phyloP scores from a whole-genome alignment of 1,140 invertebrate genomes.

The Aphelinus atriplicis region DNA sequence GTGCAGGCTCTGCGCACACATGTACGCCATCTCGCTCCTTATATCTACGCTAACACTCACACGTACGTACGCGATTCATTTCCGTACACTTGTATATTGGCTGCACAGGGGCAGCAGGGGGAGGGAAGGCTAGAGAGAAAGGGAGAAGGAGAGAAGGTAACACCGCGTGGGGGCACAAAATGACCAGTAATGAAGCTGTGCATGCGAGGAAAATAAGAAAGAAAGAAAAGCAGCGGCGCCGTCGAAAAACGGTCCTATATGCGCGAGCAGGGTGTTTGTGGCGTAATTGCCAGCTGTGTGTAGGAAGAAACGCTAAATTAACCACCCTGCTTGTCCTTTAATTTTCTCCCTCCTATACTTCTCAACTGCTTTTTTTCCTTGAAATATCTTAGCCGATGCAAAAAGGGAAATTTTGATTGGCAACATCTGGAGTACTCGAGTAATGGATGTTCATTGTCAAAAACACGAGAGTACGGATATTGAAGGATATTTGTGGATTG shows the following conservation, averaged over 20 bases:
- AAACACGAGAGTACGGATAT: too few relatives aligned
- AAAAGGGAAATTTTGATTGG: too few relatives aligned
- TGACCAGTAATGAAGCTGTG: slow-evolving; percentile 31
- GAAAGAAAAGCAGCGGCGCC: not conserved
- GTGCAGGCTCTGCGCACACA: too few relatives aligned
- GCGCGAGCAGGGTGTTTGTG: not conserved
- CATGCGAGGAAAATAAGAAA: slow-evolving; percentile 26
- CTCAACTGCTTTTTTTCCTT: not conserved
- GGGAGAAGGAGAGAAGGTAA: not conserved
- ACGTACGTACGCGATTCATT: too few relatives aligned
- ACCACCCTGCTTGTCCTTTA: not conserved
- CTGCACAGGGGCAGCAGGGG: not conserved
- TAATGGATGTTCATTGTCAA: too few relatives aligned
- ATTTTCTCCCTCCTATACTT: not conserved
- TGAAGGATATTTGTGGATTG: too few relatives aligned
- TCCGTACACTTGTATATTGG: too few relatives aligned
- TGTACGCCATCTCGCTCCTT: too few relatives aligned
- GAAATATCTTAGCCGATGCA: too few relatives aligned
- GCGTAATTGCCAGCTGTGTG: slow-evolving; percentile 12
- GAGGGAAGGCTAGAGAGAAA: not conserved
- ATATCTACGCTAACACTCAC: too few relatives aligned
- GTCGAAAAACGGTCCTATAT: not conserved
- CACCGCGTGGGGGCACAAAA: slow-evolving; percentile 8
- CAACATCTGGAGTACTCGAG: too few relatives aligned
- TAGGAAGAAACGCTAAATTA: slow-evolving; percentile 16